Evolutionary conservation across 2,797 vertebrate genomes (phyloP), one percentile per base, ranked within the genome.

Genomic region (Microctenopoma lineatum): DNA sequence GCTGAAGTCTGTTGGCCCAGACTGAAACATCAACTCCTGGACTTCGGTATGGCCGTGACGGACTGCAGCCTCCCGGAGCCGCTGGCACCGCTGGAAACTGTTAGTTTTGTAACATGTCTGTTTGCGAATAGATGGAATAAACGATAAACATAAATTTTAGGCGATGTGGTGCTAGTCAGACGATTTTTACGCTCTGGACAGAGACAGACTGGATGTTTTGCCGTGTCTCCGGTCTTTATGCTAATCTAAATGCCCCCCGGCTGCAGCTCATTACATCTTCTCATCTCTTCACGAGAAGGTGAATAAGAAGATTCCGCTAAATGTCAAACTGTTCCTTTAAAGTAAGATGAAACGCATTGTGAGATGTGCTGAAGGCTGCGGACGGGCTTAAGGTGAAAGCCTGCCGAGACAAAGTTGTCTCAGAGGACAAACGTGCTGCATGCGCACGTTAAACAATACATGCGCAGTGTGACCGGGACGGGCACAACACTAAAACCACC

Each of bases 321-420:
- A 75, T 36, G 67, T 66, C 36, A 56, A 77, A 58, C 39, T 13
- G 42, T 46, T 79, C 34, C 64, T 74, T 63, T 45, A 61, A 75
- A 75, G 45, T 16, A 1, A 46, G 66, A 75, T 69, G 44, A 79
- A 76, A 62, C 36, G n/a, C 6, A 41, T 5, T 4, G 10, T 15
- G 60, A 65, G 63, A 73, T 68, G 63, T 48, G 55, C 41, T 51
- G 25, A 44, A 48, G 74, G 50, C 46, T 38, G 34, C 21, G 27
- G 50, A 54, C 54, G 32, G 41, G 69, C 38, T 11, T 2, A 65
- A 66, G 50, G 63, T 44, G 48, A 79, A 68, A 38, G 29, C 15
- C 36, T 21, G 21, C 55, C 6, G 54, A 53, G 63, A 68, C 52
- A 48, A 45, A 15, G 41, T 45, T 0, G 3, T 62, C 10, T 41